Percentiles rank a stretch among this genome's conserved stretches.
phyloP scores from a whole-genome alignment of 2,888 invertebrate genomes.

The Teleogryllus oceanicus region DNA sequence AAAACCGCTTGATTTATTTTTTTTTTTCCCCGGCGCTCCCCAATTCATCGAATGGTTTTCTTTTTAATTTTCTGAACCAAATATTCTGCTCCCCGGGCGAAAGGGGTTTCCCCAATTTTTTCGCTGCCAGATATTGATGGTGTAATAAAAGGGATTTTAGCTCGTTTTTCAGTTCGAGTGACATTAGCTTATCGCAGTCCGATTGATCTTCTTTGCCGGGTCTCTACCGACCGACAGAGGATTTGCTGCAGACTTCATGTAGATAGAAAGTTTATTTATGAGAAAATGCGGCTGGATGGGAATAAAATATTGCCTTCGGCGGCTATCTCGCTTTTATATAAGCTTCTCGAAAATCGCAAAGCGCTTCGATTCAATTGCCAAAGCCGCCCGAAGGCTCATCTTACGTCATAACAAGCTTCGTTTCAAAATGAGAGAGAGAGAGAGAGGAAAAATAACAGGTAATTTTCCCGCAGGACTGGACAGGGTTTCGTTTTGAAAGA shows the following conservation, averaged over 20 bases:
- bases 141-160: slow-evolving; percentile 1
- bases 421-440: too few relatives aligned
- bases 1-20: too few relatives aligned
- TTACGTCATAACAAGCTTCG: too few relatives aligned
- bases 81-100: background rate
- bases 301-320: slow-evolving; percentile 1
- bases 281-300: background rate
- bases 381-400: too few relatives aligned
- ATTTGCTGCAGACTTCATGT: background rate
- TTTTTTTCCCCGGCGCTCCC: background rate
- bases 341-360: too few relatives aligned
- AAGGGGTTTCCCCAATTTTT: background rate
- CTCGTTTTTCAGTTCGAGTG: background rate
- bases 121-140: background rate
- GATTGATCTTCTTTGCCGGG: background rate
- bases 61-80: background rate
- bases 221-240: slow-evolving; percentile 9
- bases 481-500: too few relatives aligned
- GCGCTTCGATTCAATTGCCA: too few relatives aligned
- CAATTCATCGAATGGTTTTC: background rate
- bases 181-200: background rate
- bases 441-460: too few relatives aligned
- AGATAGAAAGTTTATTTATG: slow-evolving; percentile 1
- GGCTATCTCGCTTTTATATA: background rate
- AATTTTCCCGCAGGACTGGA: too few relatives aligned